A percentile compares a stretch with the other conserved stretches of the same genome.
Conservation (phyloP, 2,888 invertebrate species). For the Pherbina coryleti region DNA sequence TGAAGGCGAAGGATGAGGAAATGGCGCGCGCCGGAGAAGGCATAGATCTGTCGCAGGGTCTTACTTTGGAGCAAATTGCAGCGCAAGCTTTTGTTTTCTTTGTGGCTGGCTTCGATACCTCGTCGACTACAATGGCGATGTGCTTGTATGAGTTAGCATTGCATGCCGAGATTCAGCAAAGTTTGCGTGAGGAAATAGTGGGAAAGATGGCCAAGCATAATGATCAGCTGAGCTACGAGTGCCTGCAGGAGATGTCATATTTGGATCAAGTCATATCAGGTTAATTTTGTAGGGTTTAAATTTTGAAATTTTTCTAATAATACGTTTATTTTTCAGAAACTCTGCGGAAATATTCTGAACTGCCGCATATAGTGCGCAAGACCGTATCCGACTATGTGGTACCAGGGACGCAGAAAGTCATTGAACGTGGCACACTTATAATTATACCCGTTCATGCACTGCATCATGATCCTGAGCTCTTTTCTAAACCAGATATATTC, state of each 20-base stretch:
- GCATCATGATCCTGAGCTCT: constrained; percentile 72
- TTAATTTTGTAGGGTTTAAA: not conserved
- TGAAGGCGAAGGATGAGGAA: constrained; percentile 65
- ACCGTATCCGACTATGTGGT: constrained; percentile 72
- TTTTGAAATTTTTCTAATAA: too few relatives aligned
- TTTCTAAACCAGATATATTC: constrained; percentile 73
- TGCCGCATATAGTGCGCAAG: constrained; percentile 71
- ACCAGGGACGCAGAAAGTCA: constrained; percentile 69
- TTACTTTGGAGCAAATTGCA: constrained; percentile 56
- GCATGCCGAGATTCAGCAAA: constrained; percentile 52
- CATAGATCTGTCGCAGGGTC: constrained; percentile 51
- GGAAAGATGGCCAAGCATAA: constrained; percentile 61
- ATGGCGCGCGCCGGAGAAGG: constrained; percentile 52
- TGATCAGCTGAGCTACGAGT: constrained; percentile 69
- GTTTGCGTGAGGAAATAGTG: constrained; percentile 64
- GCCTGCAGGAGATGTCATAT: constrained; percentile 70
- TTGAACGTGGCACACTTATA: constrained; percentile 66
- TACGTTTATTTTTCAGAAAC: constrained; percentile 59
- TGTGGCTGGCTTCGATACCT: constrained; percentile 75
- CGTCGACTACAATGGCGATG: constrained; percentile 74
- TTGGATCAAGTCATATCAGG: constrained; percentile 69
- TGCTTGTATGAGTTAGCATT: constrained; percentile 57
- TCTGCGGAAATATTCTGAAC: constrained; percentile 72
- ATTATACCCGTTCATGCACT: constrained; percentile 68
- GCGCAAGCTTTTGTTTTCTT: constrained; percentile 60